These are phyloP conservation scores for Acrossocheilus fasciatus DNA, from an alignment of 2,797 vertebrate genomes.

Conservation along the genomic window DNA sequence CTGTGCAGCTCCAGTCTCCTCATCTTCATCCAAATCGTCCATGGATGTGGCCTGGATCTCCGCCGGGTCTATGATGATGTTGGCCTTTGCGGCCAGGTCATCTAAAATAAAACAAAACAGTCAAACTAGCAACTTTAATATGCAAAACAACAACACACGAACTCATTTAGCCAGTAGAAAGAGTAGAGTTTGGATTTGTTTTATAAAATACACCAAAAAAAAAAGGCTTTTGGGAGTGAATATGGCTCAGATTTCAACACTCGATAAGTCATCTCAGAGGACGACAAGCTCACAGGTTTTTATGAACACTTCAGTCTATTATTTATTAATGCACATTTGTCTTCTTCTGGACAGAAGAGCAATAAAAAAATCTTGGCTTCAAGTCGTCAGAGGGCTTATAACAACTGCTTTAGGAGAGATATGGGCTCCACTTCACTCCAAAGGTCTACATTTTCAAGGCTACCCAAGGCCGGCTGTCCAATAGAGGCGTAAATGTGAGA, in stretches of 20 bases:
- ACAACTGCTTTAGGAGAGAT: slow-evolving; percentile 26
- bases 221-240: background rate
- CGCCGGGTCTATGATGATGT: slow-evolving; percentile 92
- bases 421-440: slow-evolving; percentile 7
- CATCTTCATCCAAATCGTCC: slow-evolving; percentile 97
- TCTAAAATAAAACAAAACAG: slow-evolving; percentile 73
- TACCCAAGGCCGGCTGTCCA: slow-evolving; percentile 15
- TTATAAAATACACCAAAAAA: background rate
- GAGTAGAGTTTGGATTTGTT: background rate
- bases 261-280: background rate
- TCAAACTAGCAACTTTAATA: background rate
- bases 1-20: slow-evolving; percentile 88
- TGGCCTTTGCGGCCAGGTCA: slow-evolving; percentile 92
- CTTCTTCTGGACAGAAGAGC: slow-evolving; percentile 30
- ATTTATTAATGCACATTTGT: slow-evolving; percentile 44
- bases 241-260: background rate
- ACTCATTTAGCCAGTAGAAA: background rate
- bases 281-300: slow-evolving; percentile 6
- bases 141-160: background rate
- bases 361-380: slow-evolving; percentile 23
- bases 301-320: slow-evolving; percentile 31
- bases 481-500: background rate
- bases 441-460: background rate
- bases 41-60: slow-evolving; percentile 93
- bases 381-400: background rate